Conservation (phyloP, 2,797 vertebrate genomes). For the Syngnathus rostellatus region DNA sequence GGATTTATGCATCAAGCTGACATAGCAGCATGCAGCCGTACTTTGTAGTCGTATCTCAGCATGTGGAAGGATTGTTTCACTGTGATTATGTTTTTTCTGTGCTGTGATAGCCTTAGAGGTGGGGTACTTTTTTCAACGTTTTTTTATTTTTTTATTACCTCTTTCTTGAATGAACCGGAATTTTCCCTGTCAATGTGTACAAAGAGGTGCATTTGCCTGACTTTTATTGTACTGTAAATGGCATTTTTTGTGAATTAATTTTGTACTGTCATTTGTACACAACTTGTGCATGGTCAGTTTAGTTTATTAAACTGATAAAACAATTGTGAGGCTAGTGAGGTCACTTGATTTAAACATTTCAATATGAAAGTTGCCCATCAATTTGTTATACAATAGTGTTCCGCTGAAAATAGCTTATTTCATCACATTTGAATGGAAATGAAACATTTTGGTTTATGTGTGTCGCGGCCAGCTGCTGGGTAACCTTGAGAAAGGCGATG, state of each 20-base stretch:
- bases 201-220: slow-evolving; percentile 67
- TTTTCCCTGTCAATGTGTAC: slow-evolving; percentile 67
- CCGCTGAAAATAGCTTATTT: not conserved
- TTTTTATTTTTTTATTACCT: slow-evolving; percentile 57
- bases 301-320: slow-evolving; percentile 90
- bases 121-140: slow-evolving; percentile 50
- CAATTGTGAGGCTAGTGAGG: not conserved
- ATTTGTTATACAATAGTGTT: too few relatives aligned
- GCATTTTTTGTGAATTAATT: slow-evolving; percentile 65
- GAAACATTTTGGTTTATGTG: not conserved
- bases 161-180: slow-evolving; percentile 57
- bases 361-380: not conserved
- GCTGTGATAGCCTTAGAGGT: slow-evolving; percentile 42
- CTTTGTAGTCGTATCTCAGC: slow-evolving; percentile 73
- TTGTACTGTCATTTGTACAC: slow-evolving; percentile 78
- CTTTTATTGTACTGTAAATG: slow-evolving; percentile 69
- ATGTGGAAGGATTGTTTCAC: slow-evolving; percentile 74
- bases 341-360: not conserved
- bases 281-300: slow-evolving; percentile 86
- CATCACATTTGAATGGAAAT: not conserved
- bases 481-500: slow-evolving; percentile 26
- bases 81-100: slow-evolving; percentile 66
- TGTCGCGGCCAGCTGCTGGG: slow-evolving; percentile 5
- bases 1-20: slow-evolving; percentile 62
- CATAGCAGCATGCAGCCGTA: slow-evolving; percentile 64